Conservation (phyloP, 2,888 invertebrate species). For the Smittia sp. region DNA sequence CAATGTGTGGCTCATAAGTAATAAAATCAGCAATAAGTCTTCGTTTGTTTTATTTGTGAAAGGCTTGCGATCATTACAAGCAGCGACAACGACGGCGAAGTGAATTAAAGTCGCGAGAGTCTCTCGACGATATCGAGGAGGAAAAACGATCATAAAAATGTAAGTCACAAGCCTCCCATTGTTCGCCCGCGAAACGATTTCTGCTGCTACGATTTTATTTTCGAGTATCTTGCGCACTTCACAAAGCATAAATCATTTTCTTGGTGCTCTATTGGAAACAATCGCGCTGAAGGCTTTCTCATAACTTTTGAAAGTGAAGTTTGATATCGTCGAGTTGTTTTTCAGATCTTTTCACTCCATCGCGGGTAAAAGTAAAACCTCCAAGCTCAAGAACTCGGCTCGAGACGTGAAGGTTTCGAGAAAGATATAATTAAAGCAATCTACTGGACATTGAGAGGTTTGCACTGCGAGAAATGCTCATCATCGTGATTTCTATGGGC, state of each 20-base stretch:
- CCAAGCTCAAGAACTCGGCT: neutral
- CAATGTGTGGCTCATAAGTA: slow-evolving; percentile 38
- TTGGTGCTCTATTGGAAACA: slow-evolving; percentile 6
- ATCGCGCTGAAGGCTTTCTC: neutral
- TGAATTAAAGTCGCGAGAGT: neutral
- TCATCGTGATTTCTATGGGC: neutral
- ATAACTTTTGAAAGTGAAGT: slow-evolving; percentile 15
- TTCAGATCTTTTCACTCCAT: slow-evolving; percentile 1
- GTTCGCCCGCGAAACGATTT: neutral
- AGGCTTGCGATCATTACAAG: slow-evolving; percentile 38
- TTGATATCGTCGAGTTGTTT: slow-evolving; percentile 14
- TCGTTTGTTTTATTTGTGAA: slow-evolving; percentile 34
- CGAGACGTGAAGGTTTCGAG: neutral
- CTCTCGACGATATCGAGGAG: slow-evolving; percentile 7
- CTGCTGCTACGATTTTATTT: neutral
- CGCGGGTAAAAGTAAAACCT: neutral
- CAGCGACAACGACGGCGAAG: slow-evolving; percentile 10
- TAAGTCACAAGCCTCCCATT: slow-evolving; percentile 31
- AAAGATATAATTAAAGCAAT: neutral
- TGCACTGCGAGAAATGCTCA: neutral
- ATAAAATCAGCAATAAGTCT: slow-evolving; percentile 31
- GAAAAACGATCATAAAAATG: slow-evolving; percentile 33
- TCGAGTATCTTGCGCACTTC: neutral
- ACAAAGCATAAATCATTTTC: slow-evolving; percentile 12
- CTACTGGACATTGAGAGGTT: neutral